Evolutionary conservation across 35 echinoderm and acorn worm species (phyloP).

Genomic region (Apostichopus californicus): DNA sequence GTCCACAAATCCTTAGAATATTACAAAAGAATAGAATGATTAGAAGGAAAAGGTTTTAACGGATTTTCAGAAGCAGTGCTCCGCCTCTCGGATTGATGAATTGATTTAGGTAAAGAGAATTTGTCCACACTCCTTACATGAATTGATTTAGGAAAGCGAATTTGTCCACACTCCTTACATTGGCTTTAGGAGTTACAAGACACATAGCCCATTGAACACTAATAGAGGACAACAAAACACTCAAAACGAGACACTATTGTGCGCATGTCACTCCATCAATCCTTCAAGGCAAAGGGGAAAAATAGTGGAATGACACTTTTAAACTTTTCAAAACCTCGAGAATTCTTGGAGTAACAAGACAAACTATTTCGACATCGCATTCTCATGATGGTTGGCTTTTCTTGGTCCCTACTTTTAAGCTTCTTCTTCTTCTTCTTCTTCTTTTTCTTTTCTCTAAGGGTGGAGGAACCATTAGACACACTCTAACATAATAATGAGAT

Average conservation of each 20-base stretch:
- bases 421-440: no score
- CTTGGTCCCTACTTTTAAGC: no score
- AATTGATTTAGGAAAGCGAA: no score
- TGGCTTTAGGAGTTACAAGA: background rate
- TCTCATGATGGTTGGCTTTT: no score
- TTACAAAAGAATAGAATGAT: slow-evolving; percentile 18
- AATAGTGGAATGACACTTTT: background rate
- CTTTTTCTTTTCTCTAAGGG: no score
- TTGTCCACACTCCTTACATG: no score
- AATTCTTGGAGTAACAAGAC: no score
- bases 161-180: slow-evolving; percentile 25
- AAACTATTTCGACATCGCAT: no score
- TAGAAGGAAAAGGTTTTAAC: slow-evolving; percentile 27
- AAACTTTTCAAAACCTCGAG: background rate
- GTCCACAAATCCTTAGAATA: slow-evolving; percentile 24
- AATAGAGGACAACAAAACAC: slow-evolving; percentile 28
- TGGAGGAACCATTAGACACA: no score
- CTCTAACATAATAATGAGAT: no score
- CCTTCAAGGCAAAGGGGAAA: background rate
- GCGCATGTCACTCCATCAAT: background rate
- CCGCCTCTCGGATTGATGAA: slow-evolving; percentile 30
- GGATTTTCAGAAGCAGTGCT: slow-evolving; percentile 41
- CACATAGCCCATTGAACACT: slow-evolving; percentile 30
- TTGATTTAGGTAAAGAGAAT: slow-evolving; percentile 24
- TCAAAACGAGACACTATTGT: slow-evolving; percentile 49